Evolutionary conservation across 2,888 invertebrate genomes (phyloP).

Genomic region (Eristalis tenax): DNA sequence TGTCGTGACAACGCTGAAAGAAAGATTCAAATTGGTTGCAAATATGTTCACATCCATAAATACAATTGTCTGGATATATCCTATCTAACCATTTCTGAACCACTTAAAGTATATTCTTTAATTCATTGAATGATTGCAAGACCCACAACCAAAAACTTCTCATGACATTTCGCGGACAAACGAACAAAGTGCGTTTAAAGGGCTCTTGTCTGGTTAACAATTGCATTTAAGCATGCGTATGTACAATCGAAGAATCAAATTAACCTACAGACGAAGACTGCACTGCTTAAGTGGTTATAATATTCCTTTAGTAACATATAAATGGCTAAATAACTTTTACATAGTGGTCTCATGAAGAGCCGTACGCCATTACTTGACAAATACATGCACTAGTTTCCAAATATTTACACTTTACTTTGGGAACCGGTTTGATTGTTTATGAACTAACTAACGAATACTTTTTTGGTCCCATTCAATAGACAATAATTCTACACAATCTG

Average conservation of each 20-base stretch:
- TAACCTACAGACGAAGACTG: conserved; percentile 44
- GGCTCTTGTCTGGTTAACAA: conserved; percentile 49
- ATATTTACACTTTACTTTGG: not conserved
- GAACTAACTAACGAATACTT: no score
- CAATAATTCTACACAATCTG: no score
- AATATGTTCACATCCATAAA: not conserved
- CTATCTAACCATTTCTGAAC: not conserved
- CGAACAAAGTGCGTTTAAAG: conserved; percentile 23
- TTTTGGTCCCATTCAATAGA: no score
- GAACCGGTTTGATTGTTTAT: no score
- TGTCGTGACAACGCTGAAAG: conserved; percentile 27
- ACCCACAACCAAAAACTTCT: not conserved
- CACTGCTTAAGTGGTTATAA: conserved; percentile 12
- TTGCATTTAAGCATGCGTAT: not conserved
- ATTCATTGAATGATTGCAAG: conserved; percentile 47
- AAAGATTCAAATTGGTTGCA: not conserved
- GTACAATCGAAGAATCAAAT: conserved; percentile 34
- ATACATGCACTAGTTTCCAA: not conserved
- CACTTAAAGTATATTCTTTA: not conserved
- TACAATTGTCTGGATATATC: not conserved
- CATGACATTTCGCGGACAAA: not conserved
- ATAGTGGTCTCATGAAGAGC: not conserved
- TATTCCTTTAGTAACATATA: conserved; percentile 10
- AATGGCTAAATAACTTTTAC: conserved; percentile 10
- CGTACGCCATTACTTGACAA: not conserved